Evolutionary conservation across 2,797 vertebrate genomes (phyloP).

Genomic region (Zalophus californianus): DNA sequence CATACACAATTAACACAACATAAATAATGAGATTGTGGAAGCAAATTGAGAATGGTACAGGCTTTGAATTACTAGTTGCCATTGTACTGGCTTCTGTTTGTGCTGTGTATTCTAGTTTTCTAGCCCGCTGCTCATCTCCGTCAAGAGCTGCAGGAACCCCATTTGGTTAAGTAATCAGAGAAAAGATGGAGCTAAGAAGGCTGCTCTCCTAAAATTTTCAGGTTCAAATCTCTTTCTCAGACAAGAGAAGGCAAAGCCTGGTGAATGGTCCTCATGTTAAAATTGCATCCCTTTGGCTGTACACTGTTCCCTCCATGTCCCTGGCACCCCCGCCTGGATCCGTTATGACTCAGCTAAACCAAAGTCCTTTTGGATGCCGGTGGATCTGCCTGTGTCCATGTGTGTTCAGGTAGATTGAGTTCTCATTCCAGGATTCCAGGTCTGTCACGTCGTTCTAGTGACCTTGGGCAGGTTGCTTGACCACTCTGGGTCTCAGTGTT

Average conservation of each 20-base stretch:
- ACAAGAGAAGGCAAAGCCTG: neutral
- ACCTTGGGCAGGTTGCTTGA: neutral
- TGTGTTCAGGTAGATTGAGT: neutral
- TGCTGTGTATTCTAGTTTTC: neutral
- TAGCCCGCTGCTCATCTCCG: neutral
- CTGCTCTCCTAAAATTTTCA: neutral
- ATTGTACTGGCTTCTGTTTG: neutral
- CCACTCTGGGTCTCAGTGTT: neutral
- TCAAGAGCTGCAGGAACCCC: neutral
- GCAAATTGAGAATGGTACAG: neutral
- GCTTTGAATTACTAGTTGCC: neutral
- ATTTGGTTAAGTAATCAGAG: constrained; percentile 9
- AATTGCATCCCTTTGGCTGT: neutral
- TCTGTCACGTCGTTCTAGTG: neutral
- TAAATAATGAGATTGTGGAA: neutral
- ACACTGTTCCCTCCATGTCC: neutral
- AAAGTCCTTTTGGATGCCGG: neutral
- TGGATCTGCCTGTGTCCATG: neutral
- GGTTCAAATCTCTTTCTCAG: neutral
- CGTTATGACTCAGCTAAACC: neutral
- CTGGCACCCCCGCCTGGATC: fast-evolving
- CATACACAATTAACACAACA: neutral
- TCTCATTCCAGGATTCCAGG: neutral
- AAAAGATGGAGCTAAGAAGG: neutral
- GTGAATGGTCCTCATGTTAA: neutral